phyloP scores from a whole-genome alignment of 1,140 invertebrate species.

The Drosophila nigrodunni region DNA sequence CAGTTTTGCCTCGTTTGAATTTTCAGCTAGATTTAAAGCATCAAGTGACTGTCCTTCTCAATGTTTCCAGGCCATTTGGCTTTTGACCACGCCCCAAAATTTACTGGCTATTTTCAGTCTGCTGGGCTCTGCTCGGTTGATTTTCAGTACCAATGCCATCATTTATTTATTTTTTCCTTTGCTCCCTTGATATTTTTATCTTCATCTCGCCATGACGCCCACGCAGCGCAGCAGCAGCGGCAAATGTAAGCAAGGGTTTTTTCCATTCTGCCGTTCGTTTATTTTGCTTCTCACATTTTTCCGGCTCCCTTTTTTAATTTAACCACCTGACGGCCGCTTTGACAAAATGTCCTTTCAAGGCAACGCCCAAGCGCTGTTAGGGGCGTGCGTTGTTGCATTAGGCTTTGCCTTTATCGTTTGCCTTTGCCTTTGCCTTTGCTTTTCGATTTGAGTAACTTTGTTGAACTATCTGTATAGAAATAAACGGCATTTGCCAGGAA shows the following conservation, averaged over 20 bases:
- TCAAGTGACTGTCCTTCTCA: not conserved
- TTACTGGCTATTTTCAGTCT: constrained; percentile 55
- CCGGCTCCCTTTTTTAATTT: constrained; percentile 58
- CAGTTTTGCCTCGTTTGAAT: no score
- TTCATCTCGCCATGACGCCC: constrained; percentile 12
- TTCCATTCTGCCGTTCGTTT: not conserved
- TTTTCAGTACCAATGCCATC: constrained; percentile 49
- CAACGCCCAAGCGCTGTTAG: constrained; percentile 39
- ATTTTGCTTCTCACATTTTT: not conserved
- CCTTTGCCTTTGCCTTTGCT: constrained; percentile 24
- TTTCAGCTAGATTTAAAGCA: not conserved
- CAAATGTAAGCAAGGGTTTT: constrained; percentile 7
- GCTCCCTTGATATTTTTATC: constrained; percentile 34
- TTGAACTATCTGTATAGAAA: constrained; percentile 53
- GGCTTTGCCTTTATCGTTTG: constrained; percentile 29
- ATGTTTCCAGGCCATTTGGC: constrained; percentile 66
- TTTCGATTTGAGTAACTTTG: constrained; percentile 25
- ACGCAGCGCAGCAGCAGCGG: constrained; percentile 13
- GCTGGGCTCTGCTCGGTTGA: constrained; percentile 29
- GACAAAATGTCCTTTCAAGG: constrained; percentile 55
- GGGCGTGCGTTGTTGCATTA: constrained; percentile 22
- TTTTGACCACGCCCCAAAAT: constrained; percentile 26
- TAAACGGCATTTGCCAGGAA: constrained; percentile 48
- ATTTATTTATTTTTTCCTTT: constrained; percentile 44
- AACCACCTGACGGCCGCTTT: constrained; percentile 53